Evolutionary conservation across 2,888 invertebrate species (phyloP), one percentile per base, ranked within the genome.

Genomic region (Acanthococcus lagerstroemiae): DNA sequence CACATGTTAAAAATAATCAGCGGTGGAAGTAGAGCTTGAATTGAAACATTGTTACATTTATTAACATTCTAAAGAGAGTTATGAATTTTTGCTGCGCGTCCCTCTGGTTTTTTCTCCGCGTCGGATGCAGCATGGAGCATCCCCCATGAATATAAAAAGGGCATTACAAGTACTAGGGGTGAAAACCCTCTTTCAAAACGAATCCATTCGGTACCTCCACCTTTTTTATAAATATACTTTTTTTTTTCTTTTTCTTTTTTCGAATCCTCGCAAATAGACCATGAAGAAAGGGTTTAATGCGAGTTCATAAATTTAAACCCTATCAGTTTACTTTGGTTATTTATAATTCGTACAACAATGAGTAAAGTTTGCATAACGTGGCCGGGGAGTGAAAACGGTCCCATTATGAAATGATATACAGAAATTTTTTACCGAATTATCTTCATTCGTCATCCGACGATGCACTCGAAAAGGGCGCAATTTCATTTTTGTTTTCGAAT

Each of bases 311-410:
- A 58, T 58, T 58, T 46, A 46, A 58, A 58, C 58, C 58, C 44
- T 58, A 58, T 58, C 58, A 22, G 58, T 58, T 58, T 58, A 58
- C 58, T 58, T 58, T 58, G 58, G 58, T 58, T 58, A 58, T 58
- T 58, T 58, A 58, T 58, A 58, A 58, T 58, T 58, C 46, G 22
- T 58, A 22, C 25, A 58, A 58, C 58, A 58, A 58, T 58, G 46
- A 45, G 22, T 24, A 24, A 57, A 58, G 58, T 46, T 58, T 58
- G 45, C 46, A 58, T 58, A 58, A 58, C 37, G 22, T 21, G 22
- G 46, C 57, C 21, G 37, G 37, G 57, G 57, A 57, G 58, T 46
- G 58, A 46, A 58, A 46, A 45, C 45, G 45, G n/a, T 22, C 15
- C 44, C 21, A 46, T 52, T 52, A 52, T 52, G 55, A 26, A 55